phyloP scores from a whole-genome alignment of 1,140 invertebrate species.

The Arion vulgaris region DNA sequence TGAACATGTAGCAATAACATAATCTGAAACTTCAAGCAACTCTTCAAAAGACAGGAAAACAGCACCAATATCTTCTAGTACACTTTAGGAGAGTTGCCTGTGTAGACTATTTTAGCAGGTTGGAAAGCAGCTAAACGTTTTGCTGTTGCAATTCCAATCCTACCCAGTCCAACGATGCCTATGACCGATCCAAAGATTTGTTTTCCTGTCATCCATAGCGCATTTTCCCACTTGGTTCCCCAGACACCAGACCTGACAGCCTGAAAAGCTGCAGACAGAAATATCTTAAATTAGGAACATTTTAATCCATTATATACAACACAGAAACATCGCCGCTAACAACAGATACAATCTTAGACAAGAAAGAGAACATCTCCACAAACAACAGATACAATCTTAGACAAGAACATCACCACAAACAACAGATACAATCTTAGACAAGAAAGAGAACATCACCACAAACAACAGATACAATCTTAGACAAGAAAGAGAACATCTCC shows the following conservation, averaged over 20 bases:
- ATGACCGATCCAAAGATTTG: slow-evolving; percentile 84
- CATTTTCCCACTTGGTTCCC: slow-evolving; percentile 88
- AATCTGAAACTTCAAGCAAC: slow-evolving; percentile 66
- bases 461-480: too few relatives aligned
- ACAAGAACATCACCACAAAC: too few relatives aligned
- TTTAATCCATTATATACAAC: too few relatives aligned
- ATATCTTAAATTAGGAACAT: background rate
- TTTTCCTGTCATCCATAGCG: slow-evolving; percentile 89
- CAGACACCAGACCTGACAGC: slow-evolving; percentile 61
- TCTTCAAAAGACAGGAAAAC: slow-evolving; percentile 77
- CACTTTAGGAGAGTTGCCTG: slow-evolving; percentile 79
- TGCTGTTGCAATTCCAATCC: slow-evolving; percentile 81
- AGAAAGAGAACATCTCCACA: too few relatives aligned
- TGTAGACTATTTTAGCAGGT: slow-evolving; percentile 81
- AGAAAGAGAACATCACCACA: too few relatives aligned
- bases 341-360: too few relatives aligned
- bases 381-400: too few relatives aligned
- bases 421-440: too few relatives aligned
- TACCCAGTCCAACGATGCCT: slow-evolving; percentile 87
- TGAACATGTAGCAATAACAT: slow-evolving; percentile 68
- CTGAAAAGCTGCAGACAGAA: slow-evolving; percentile 49
- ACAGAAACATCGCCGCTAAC: too few relatives aligned
- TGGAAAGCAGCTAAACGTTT: slow-evolving; percentile 81
- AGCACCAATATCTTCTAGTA: slow-evolving; percentile 77
- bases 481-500: too few relatives aligned